Evolutionary conservation across 2,888 invertebrate genomes (phyloP).

Genomic region (Teleiodes luculella): DNA sequence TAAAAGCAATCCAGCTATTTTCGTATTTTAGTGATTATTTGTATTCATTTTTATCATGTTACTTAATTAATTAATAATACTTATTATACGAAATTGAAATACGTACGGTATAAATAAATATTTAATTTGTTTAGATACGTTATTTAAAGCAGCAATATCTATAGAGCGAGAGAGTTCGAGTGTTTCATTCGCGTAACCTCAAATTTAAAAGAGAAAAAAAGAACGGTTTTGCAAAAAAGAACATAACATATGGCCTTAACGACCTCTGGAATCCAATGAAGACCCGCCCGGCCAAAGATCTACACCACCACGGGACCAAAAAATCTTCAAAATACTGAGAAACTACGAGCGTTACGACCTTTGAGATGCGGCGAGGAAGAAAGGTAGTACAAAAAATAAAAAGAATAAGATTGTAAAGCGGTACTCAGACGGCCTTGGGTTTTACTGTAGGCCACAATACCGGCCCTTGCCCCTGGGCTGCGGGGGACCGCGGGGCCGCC

Average conservation of each 20-base stretch:
- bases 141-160: too few species aligned
- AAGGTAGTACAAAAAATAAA: conserved; percentile 64
- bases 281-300: conserved; percentile 26
- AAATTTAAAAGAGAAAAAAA: conserved; percentile 52
- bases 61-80: too few species aligned
- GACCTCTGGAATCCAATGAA: conserved; percentile 65
- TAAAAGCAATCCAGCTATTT: too few species aligned
- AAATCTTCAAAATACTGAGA: conserved; percentile 30
- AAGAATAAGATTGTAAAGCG: conserved; percentile 63
- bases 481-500: conserved; percentile 39
- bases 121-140: too few species aligned
- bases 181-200: conserved; percentile 41
- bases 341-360: conserved; percentile 34
- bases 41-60: too few species aligned
- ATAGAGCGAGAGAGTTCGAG: too few species aligned
- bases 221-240: conserved; percentile 60
- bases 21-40: too few species aligned
- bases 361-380: conserved; percentile 48
- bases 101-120: too few species aligned
- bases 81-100: too few species aligned
- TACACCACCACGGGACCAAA: conserved; percentile 20
- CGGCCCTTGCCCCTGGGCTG: conserved; percentile 57
- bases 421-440: conserved; percentile 72
- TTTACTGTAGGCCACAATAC: conserved; percentile 71
- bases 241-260: conserved; percentile 59